phyloP scores from a whole-genome alignment of 1,140 invertebrate species.

The Micrasema longulum region DNA sequence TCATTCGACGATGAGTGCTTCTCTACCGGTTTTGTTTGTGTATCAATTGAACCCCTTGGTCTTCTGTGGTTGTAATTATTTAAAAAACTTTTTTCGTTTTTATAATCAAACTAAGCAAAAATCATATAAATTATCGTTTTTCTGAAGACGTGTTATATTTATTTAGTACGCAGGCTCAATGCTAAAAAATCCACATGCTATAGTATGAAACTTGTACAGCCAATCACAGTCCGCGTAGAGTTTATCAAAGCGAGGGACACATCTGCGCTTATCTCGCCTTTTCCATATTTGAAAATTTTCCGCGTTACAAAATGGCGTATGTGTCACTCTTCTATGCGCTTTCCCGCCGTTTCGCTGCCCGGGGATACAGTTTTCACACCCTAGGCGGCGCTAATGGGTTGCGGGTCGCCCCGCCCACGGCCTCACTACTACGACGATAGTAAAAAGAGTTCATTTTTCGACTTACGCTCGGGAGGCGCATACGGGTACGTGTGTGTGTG shows the following conservation, averaged over 20 bases:
- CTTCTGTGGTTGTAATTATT: too few species aligned
- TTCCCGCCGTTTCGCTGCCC: background rate
- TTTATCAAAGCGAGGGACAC: conserved; percentile 4
- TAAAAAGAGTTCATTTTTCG: background rate
- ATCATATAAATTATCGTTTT: too few species aligned
- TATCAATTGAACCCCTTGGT: too few species aligned
- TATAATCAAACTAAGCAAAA: too few species aligned
- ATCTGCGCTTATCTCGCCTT: conserved; percentile 40
- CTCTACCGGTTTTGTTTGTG: too few species aligned
- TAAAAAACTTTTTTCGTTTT: too few species aligned
- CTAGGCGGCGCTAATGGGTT: conserved; percentile 41
- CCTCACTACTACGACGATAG: background rate
- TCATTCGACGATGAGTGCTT: too few species aligned
- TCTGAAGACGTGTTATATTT: too few species aligned
- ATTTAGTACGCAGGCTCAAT: background rate
- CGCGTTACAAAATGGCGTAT: conserved; percentile 2
- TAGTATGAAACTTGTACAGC: background rate
- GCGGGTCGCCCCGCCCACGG: conserved; percentile 26
- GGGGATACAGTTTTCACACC: conserved; percentile 37
- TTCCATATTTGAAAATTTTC: conserved; percentile 32
- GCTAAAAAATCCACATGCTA: background rate
- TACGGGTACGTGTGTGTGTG: background rate
- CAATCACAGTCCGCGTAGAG: conserved; percentile 22
- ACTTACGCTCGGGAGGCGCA: background rate
- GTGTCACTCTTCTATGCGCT: background rate